These are phyloP conservation scores for Coboldia fuscipes DNA, from an alignment of 1,140 invertebrate species.

Conservation along the genomic window DNA sequence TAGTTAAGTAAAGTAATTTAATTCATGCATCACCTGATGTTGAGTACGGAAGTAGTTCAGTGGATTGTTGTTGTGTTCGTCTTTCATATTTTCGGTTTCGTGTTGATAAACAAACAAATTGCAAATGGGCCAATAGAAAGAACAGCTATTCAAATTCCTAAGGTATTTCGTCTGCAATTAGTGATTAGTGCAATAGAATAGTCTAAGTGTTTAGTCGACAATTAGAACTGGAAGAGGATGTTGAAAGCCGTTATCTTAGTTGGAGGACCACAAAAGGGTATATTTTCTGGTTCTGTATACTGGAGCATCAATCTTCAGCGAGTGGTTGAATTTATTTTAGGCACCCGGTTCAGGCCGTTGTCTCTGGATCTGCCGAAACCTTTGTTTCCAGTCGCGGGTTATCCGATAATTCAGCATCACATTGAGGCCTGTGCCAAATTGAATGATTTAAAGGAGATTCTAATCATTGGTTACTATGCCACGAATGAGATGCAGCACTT, in stretches of 20 bases:
- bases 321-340: slow-evolving; percentile 26
- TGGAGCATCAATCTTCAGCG: neutral
- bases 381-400: slow-evolving; percentile 86
- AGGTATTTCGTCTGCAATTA: too few species aligned
- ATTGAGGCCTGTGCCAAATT: slow-evolving; percentile 81
- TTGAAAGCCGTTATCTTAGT: slow-evolving; percentile 56
- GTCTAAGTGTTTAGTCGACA: neutral
- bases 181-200: neutral
- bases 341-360: slow-evolving; percentile 87
- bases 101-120: neutral
- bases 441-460: slow-evolving; percentile 65
- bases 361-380: slow-evolving; percentile 94
- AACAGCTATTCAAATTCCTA: neutral
- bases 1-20: too few species aligned
- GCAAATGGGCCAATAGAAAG: neutral
- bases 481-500: slow-evolving; percentile 64
- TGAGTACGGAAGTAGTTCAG: neutral
- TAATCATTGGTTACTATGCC: slow-evolving; percentile 85
- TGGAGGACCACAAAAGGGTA: slow-evolving; percentile 55
- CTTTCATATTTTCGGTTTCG: neutral
- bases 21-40: too few species aligned
- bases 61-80: neutral
- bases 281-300: slow-evolving; percentile 5
- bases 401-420: slow-evolving; percentile 89
- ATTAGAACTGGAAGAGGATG: slow-evolving; percentile 19